Evolutionary conservation across 1,140 invertebrate species (phyloP), one percentile per base, ranked within the genome.

Genomic region (Drosophila tropicalis): DNA sequence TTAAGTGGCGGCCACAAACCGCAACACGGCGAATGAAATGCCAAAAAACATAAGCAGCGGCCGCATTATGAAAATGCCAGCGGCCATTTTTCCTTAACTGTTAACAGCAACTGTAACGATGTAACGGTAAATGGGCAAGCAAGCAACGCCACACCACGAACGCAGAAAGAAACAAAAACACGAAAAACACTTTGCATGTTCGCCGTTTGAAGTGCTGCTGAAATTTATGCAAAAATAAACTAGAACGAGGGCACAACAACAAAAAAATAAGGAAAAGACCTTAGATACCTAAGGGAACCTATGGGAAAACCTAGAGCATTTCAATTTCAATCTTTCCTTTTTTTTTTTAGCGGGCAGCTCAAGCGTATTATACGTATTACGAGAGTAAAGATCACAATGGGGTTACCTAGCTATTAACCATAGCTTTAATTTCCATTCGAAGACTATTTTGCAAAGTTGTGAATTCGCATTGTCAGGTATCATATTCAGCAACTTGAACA

Each of bases 41-140:
- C 25, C 54, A 56, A 56, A 56, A 56, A 56, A 56, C 72, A 69
- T 62, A 76, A 76, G 73, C 73, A 68, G 73, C 72, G 54, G 15
- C 56, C 44, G 71, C 70, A 81, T 77, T 84, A 81, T 85, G 82
- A 86, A 81, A 81, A 81, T 71, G 83, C 76, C 79, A 40, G 67
- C 66, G 79, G 62, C 79, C 79, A 78, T 72, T 84, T 85, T 68
- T 66, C 57, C 44, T 51, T 67, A 68, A 70, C 63, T 81, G 47
- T 56, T 51, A 79, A 72, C 62, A 41, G 62, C 55, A 60, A 78
- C 75, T 22, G 66, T 63, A 73, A 72, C 63, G 40, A 55, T 62
- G 66, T 63, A 73, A 72, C 63, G 40, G 60, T 62, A 68, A 54
- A 66, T 12, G n/a, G 15, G 29, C 55, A 75, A 71, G 47, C 54